A percentile compares a stretch with the other conserved stretches of the same genome.
phyloP scores from a whole-genome alignment of 2,113 vertebrate species.

The Salvator merianae region DNA sequence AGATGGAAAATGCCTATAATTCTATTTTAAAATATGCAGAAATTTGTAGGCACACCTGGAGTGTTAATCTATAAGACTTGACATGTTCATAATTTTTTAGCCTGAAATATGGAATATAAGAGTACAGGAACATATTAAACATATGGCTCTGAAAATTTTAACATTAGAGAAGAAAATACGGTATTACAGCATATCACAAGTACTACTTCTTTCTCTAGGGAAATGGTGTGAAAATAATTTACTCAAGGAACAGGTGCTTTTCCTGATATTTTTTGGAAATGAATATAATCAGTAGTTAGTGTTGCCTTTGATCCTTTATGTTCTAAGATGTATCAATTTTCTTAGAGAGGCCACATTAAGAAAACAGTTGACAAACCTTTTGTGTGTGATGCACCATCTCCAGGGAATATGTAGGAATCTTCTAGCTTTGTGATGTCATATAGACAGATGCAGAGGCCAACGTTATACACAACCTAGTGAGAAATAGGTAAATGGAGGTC shows the following conservation, averaged over 20 bases:
- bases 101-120: background rate
- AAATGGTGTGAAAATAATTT: background rate
- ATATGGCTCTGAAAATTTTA: background rate
- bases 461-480: conserved; percentile 87
- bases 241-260: background rate
- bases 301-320: background rate
- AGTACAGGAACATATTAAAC: background rate
- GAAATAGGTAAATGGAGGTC: too few relatives aligned
- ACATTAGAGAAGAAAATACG: background rate
- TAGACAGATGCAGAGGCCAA: conserved; percentile 89
- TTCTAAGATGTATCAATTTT: background rate
- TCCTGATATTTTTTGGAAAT: background rate
- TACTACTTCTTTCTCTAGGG: background rate
- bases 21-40: too few relatives aligned
- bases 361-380: conserved; percentile 77
- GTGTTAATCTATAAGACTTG: too few relatives aligned
- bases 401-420: conserved; percentile 91
- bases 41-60: too few relatives aligned
- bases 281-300: background rate
- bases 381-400: conserved; percentile 90
- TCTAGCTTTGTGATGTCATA: conserved; percentile 91
- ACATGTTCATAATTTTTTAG: background rate
- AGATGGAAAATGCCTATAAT: too few relatives aligned
- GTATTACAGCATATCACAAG: background rate
- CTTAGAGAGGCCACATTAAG: background rate